A percentile compares a stretch with the other conserved stretches of the same genome.
Evolutionary conservation across 2,113 vertebrate species (phyloP).

Genomic region (Dendrocopos noguchii): DNA sequence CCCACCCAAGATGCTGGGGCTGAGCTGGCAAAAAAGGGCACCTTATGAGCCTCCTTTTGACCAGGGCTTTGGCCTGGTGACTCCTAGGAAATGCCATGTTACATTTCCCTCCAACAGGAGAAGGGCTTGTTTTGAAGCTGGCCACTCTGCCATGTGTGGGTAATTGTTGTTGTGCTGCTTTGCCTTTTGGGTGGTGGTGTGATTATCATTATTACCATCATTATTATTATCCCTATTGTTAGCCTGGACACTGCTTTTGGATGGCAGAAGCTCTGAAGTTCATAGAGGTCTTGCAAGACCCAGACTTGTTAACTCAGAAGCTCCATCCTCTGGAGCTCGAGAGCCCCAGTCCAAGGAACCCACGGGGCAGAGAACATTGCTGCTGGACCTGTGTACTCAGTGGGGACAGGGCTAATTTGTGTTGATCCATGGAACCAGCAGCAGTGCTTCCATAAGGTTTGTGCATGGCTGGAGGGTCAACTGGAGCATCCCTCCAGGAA

Average conservation of each 20-base stretch:
- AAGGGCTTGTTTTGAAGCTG: background rate
- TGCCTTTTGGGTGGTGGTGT: background rate
- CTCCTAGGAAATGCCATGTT: background rate
- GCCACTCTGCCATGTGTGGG: background rate
- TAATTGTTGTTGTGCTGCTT: background rate
- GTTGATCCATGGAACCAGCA: rapidly evolving
- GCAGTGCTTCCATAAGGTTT: background rate
- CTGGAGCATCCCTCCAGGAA: background rate
- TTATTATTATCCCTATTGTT: background rate
- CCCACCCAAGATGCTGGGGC: background rate
- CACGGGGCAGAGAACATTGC: background rate
- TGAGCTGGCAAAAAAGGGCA: background rate
- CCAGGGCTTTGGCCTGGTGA: background rate
- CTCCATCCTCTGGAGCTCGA: background rate
- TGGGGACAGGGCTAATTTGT: rapidly evolving
- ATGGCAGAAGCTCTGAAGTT: background rate
- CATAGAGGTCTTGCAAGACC: background rate
- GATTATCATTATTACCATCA: background rate
- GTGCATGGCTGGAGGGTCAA: rapidly evolving
- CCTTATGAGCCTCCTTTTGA: rapidly evolving
- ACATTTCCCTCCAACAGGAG: background rate
- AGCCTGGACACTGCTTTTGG: background rate
- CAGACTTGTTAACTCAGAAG: background rate
- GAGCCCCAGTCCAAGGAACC: background rate
- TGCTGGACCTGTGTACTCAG: rapidly evolving